Base-by-base conservation (phyloP, 2,888 invertebrate genomes). In the Megalurothrips usitatus region DNA sequence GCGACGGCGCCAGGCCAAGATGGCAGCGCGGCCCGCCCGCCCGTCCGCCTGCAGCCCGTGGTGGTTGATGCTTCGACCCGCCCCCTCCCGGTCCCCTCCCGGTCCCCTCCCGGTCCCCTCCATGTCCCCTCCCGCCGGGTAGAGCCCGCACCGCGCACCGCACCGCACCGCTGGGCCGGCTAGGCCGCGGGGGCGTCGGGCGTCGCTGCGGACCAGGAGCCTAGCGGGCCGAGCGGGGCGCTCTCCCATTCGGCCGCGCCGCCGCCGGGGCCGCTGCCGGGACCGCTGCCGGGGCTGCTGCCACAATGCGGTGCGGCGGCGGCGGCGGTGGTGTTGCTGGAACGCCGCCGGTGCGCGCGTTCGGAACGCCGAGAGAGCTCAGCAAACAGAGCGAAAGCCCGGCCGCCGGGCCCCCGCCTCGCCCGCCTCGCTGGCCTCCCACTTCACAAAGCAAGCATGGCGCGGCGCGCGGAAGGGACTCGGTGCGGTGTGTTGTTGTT, bases 1-100 rank as follows among this genome's bases (percentile, higher is more conserved):
- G 68, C 68, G 23, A 68, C 68, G 68, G 68, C 4, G 68, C 68
- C 68, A 68, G 68, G 68, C 68, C 68, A 68, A 23, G 68, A 68
- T 68, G 68, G 68, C 23, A 23, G 68, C 58, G 19, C n/a, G 58
- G 58, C 34, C 34, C 34, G 34, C 34, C 34, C 34, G 34, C 34
- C 34, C 14, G 58, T 43, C 34, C 3, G 3, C 6, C 3, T 43
- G 58, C 58, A 52, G 52, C 14, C 19, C 9, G 63, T 9, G 68
- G 23, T 23, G 68, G 68, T 11, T 68, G 23, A 68, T 0, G 68
- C 68, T 63, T 63, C 68, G 23, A 68, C 68, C 68, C 68, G 68
- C 23, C 52, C 49, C 52, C 4, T 14, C 6, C 58, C 19, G n/a
- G 14, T 58, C 14, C n/a, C 34, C 34, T 2, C 34, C 34, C 34